Conservation (phyloP, 2,113 vertebrate species). For the Rhinopomastus cyanomelas region DNA sequence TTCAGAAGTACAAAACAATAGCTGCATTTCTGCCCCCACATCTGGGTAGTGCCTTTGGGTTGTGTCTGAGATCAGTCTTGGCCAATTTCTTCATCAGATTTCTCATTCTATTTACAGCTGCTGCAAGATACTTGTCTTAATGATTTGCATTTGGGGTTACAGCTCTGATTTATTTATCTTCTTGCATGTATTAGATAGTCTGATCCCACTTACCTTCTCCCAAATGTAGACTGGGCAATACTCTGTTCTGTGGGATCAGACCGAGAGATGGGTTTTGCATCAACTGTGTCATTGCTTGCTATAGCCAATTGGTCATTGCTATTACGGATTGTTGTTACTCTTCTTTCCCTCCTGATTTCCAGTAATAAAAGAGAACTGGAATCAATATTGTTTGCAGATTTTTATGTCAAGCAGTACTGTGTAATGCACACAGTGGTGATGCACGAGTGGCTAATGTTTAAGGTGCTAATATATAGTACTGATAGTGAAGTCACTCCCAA, state of each 20-base stretch:
- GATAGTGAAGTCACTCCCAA: not conserved
- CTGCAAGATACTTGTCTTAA: not conserved
- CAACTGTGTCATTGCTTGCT: not conserved
- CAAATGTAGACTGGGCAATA: not conserved
- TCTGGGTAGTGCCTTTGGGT: rapidly evolving
- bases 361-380: not conserved
- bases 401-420: not conserved
- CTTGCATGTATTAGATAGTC: not conserved
- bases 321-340: not conserved
- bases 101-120: not conserved
- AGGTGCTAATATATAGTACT: not conserved
- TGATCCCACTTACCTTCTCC: not conserved
- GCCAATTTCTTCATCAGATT: not conserved
- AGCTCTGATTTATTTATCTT: not conserved
- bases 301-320: not conserved
- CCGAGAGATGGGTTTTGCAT: not conserved
- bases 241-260: not conserved
- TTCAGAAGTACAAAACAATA: not conserved
- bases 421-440: not conserved
- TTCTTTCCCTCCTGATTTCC: not conserved
- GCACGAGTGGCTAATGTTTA: not conserved
- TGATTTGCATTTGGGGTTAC: not conserved
- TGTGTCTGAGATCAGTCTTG: not conserved
- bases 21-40: not conserved
- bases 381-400: not conserved